phyloP scores from a whole-genome alignment of 2,797 vertebrate genomes.

The Ispidina picta region DNA sequence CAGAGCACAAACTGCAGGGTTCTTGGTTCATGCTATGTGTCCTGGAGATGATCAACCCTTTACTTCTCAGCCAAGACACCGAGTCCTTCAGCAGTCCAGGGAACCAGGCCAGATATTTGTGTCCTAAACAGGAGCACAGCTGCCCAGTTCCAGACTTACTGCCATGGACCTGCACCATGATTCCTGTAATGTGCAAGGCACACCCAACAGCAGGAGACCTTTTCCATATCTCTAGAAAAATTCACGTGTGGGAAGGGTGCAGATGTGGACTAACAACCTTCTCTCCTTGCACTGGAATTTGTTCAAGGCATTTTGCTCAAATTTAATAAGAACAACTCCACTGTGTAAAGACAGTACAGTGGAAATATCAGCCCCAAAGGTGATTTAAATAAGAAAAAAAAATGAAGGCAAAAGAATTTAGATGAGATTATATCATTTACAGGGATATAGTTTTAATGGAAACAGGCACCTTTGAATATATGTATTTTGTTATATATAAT shows the following conservation, averaged over 20 bases:
- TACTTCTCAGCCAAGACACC: not conserved
- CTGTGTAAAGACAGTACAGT: not conserved
- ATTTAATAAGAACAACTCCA: conserved; percentile 36
- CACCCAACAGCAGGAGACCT: not conserved
- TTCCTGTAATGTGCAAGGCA: accelerated
- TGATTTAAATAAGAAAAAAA: conserved; percentile 35
- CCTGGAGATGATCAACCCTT: not conserved
- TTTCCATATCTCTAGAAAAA: not conserved
- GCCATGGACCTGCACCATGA: not conserved
- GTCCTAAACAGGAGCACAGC: accelerated
- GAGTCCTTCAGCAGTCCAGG: not conserved
- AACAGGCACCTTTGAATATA: not conserved
- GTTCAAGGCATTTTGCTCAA: conserved; percentile 10
- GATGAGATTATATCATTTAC: not conserved
- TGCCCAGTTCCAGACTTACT: not conserved
- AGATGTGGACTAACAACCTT: not conserved
- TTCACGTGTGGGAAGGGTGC: not conserved
- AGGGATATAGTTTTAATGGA: not conserved
- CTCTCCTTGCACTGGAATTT: not conserved
- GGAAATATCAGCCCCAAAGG: conserved; percentile 37
- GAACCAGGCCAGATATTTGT: not conserved
- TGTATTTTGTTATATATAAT: not conserved
- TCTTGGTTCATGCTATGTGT: accelerated
- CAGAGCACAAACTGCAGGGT: not conserved
- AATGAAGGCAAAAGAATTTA: conserved; percentile 20